These are phyloP conservation scores for Ellobius talpinus DNA, from an alignment of 2,113 vertebrate species.

Conservation along the genomic window DNA sequence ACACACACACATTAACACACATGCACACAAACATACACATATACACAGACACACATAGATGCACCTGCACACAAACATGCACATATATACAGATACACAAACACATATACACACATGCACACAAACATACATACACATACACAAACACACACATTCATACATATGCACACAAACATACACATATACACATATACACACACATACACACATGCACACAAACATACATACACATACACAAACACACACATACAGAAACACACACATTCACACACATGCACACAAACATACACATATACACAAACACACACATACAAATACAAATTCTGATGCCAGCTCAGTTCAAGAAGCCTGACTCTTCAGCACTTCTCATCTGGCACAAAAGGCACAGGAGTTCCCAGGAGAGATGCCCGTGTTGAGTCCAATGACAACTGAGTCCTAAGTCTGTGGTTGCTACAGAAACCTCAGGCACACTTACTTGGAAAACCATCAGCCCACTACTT, in stretches of 20 bases:
- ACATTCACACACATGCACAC: rapidly evolving
- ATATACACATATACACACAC: no score
- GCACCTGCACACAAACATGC: no score
- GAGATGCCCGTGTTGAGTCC: background rate
- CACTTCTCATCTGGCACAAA: background rate
- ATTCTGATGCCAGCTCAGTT: background rate
- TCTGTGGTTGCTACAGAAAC: background rate
- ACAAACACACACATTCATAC: rapidly evolving
- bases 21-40: rapidly evolving
- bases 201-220: no score
- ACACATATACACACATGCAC: rapidly evolving
- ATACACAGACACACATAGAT: no score
- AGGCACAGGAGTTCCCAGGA: background rate
- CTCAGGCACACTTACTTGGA: background rate
- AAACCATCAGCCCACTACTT: background rate
- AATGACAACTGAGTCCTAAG: no score
- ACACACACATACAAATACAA: background rate
- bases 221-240: no score
- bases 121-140: no score
- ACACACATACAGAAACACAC: background rate
- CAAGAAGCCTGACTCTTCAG: background rate
- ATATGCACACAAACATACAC: no score
- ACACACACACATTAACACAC: background rate
- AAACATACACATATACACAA: rapidly evolving
- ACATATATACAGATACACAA: rapidly evolving